A percentile compares a stretch with the other conserved stretches of the same genome.
phyloP scores from a whole-genome alignment of 2,888 invertebrate species.

The Ormia ochracea region DNA sequence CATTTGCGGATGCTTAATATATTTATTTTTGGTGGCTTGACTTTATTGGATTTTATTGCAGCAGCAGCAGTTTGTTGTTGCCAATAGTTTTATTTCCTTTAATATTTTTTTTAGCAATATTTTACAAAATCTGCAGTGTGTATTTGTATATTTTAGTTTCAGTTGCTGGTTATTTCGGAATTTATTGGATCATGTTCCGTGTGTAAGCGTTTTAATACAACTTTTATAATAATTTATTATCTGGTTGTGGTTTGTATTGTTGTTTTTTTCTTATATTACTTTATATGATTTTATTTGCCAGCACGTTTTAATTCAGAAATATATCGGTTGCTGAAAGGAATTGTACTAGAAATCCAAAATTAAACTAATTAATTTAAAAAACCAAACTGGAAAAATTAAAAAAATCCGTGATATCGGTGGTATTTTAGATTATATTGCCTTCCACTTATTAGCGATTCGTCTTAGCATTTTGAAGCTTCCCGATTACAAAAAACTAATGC shows the following conservation, averaged over 20 bases:
- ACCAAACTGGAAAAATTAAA: too few species aligned
- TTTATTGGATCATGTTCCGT: constrained; percentile 39
- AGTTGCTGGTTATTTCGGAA: constrained; percentile 4
- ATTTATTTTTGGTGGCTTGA: constrained; percentile 28
- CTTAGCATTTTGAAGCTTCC: too few species aligned
- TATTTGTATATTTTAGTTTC: constrained; percentile 25
- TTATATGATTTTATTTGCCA: neutral
- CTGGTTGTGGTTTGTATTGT: constrained; percentile 26
- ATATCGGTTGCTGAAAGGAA: constrained; percentile 11
- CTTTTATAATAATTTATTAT: constrained; percentile 60
- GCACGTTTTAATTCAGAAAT: constrained; percentile 30
- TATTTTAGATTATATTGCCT: too few species aligned
- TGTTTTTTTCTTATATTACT: neutral
- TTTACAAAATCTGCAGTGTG: constrained; percentile 6
- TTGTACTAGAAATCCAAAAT: constrained; percentile 13
- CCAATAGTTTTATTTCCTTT: constrained; percentile 28
- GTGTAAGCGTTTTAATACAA: constrained; percentile 56
- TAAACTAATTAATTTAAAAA: too few species aligned
- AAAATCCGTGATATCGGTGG: too few species aligned
- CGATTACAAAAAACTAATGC: too few species aligned
- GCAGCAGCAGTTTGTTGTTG: neutral
- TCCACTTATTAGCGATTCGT: too few species aligned
- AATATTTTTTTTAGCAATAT: constrained; percentile 20
- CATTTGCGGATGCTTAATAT: constrained; percentile 31
- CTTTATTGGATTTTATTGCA: constrained; percentile 21